A percentile compares a stretch with the other conserved stretches of the same genome.
phyloP scores from a whole-genome alignment of 2,888 invertebrate species.

The Drosophila putrida region DNA sequence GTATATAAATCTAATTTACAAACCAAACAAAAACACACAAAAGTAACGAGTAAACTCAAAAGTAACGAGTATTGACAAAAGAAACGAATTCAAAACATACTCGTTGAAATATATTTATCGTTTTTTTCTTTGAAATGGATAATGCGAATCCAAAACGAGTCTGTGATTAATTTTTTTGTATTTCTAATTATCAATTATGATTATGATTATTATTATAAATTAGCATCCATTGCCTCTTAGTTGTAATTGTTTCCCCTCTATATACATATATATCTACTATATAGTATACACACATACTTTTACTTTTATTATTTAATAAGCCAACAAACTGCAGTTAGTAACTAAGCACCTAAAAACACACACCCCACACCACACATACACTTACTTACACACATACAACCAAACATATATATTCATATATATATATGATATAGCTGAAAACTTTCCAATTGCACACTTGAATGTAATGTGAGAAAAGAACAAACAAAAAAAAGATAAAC shows the following conservation, averaged over 20 bases:
- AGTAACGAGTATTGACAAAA: constrained; percentile 1
- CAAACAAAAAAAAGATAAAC: constrained; percentile 9
- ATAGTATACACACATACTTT: no score
- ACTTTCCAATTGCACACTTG: constrained; percentile 38
- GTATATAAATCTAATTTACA: constrained; percentile 46
- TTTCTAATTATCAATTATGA: constrained; percentile 19
- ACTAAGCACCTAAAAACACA: constrained; percentile 37
- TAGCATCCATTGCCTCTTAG: constrained; percentile 43
- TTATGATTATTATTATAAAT: constrained; percentile 25
- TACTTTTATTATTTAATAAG: constrained; percentile 49
- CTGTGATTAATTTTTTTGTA: constrained; percentile 73
- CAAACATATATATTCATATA: constrained; percentile 10
- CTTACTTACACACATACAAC: not conserved
- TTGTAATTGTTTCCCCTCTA: constrained; percentile 37
- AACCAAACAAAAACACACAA: constrained; percentile 11
- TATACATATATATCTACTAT: constrained; percentile 13
- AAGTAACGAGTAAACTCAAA: constrained; percentile 16
- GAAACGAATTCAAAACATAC: constrained; percentile 18
- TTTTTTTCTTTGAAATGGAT: not conserved
- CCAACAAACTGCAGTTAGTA: constrained; percentile 31
- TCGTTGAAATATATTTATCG: constrained; percentile 9
- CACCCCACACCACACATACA: constrained; percentile 22
- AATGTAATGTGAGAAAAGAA: constrained; percentile 46
- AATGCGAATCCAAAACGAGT: constrained; percentile 53
- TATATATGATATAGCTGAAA: constrained; percentile 21